Evolutionary conservation across 64 coral and sea anemone species (phyloP).

Genomic region (Platygyra sinensis): DNA sequence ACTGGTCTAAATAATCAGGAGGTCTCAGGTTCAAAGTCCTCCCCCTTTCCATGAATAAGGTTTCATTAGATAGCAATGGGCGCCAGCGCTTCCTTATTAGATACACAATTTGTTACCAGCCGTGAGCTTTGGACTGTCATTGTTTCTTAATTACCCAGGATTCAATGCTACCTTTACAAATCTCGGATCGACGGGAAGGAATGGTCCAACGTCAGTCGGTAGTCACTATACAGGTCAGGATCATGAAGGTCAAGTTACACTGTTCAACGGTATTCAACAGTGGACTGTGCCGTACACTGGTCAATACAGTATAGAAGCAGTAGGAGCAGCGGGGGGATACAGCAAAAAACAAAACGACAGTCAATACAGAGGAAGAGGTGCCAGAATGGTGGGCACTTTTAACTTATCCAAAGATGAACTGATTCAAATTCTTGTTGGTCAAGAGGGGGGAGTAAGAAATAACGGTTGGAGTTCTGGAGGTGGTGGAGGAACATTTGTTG

Average conservation of each 20-base stretch:
- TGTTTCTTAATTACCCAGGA: not conserved
- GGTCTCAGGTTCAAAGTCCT: too few species aligned
- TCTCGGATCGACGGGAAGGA: constrained; percentile 4
- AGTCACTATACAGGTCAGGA: constrained; percentile 34
- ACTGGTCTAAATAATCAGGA: too few species aligned
- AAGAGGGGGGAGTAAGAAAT: constrained; percentile 48
- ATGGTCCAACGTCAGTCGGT: constrained; percentile 31
- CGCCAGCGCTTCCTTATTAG: too few species aligned
- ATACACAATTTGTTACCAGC: too few species aligned
- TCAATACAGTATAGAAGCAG: constrained; percentile 61
- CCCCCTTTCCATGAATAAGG: too few species aligned
- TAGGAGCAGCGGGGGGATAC: constrained; percentile 23
- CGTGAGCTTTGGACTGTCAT: not conserved
- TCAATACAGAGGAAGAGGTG: constrained; percentile 43
- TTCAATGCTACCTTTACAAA: constrained; percentile 42
- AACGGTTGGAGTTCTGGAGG: not conserved
- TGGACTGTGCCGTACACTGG: constrained; percentile 58
- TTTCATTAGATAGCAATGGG: too few species aligned
- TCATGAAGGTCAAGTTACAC: constrained; percentile 51
- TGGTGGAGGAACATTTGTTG: constrained; percentile 66
- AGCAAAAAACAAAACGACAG: not conserved
- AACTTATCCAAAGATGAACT: constrained; percentile 21
- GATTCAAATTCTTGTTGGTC: constrained; percentile 64
- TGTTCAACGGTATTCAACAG: constrained; percentile 36
- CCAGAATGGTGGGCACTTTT: constrained; percentile 64